Evolutionary conservation across 2,113 vertebrate genomes (phyloP).

Genomic region (Gymnocephalus cernua): DNA sequence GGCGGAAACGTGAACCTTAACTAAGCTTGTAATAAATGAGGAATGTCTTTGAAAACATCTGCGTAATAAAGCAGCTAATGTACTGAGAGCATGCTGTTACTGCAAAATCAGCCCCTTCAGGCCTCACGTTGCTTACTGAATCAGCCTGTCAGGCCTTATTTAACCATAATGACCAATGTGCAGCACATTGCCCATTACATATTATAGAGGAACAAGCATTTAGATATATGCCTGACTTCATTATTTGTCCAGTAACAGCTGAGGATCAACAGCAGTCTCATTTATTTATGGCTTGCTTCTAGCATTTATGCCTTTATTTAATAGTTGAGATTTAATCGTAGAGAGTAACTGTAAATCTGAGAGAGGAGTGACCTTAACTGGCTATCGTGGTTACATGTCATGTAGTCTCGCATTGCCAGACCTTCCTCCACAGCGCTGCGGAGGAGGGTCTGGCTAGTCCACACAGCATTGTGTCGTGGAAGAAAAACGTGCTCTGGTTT

Average conservation of each 20-base stretch:
- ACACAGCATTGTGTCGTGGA: no score
- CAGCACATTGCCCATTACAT: not conserved
- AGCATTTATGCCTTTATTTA: not conserved
- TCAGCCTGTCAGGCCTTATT: constrained; percentile 10
- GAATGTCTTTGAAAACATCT: not conserved
- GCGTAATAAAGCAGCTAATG: constrained; percentile 6
- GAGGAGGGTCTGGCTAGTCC: no score
- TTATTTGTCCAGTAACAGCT: not conserved
- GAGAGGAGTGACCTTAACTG: no score
- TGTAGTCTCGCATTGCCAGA: no score
- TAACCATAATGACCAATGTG: constrained; percentile 10
- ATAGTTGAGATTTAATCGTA: not conserved
- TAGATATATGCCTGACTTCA: not conserved
- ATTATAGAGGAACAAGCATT: not conserved
- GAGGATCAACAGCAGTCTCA: not conserved
- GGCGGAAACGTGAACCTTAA: not conserved
- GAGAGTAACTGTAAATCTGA: no score
- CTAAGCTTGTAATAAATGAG: constrained; percentile 7
- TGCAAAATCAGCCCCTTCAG: not conserved
- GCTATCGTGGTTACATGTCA: no score
- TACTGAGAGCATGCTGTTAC: not conserved
- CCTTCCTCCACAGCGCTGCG: no score
- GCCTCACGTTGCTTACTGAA: not conserved
- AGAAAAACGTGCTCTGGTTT: no score
- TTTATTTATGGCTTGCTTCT: not conserved